A percentile compares a stretch with the other conserved stretches of the same genome.
phyloP scores from a whole-genome alignment of 2,888 invertebrate species.

The Harpalus rubripes region DNA sequence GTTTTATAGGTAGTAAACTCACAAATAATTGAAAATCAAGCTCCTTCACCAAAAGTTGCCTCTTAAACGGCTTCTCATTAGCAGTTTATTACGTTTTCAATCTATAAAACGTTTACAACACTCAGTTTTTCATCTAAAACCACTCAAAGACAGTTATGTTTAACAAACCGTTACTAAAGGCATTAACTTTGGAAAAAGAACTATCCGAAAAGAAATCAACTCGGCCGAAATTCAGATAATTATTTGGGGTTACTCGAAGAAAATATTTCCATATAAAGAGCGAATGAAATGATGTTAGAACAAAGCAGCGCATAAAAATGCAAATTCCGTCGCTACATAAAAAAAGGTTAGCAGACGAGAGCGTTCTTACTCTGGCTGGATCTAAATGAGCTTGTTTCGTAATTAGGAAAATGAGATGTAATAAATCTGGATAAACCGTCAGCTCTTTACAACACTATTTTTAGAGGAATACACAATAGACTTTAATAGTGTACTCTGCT shows the following conservation, averaged over 20 bases:
- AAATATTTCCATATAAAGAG: constrained; percentile 52
- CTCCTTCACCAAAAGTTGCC: not conserved
- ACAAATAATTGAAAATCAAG: not conserved
- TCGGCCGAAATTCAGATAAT: constrained; percentile 1
- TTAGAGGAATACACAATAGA: not conserved
- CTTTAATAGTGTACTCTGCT: not conserved
- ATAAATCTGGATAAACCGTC: constrained; percentile 20
- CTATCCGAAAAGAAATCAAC: not conserved
- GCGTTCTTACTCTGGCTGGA: not conserved
- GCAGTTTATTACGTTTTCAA: not conserved
- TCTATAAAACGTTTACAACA: not conserved
- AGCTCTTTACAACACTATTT: not conserved
- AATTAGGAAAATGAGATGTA: constrained; percentile 32
- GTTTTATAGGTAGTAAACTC: not conserved
- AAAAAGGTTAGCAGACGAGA: constrained; percentile 11
- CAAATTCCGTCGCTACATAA: constrained; percentile 34
- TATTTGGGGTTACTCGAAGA: not conserved
- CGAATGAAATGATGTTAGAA: constrained; percentile 38
- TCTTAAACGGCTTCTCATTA: not conserved
- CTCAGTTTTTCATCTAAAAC: not conserved
- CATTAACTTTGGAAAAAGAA: not conserved
- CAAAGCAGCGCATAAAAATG: constrained; percentile 51
- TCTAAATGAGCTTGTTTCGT: constrained; percentile 33
- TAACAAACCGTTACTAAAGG: not conserved
- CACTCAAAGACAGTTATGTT: not conserved